phyloP scores from a whole-genome alignment of 2,888 invertebrate genomes.

The Linnaemya vulpina region DNA sequence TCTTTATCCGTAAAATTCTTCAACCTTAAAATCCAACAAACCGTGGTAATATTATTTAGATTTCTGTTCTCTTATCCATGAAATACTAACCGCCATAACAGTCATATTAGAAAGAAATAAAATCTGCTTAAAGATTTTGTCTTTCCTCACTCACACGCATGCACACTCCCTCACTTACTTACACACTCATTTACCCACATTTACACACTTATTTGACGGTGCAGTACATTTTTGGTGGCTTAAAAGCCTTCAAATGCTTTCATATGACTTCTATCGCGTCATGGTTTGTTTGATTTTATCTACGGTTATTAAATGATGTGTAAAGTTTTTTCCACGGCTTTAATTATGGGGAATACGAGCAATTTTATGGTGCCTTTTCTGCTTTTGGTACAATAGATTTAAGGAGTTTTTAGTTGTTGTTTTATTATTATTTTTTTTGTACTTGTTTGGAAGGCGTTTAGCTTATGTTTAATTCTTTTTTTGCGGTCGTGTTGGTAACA shows the following conservation, averaged over 20 bases:
- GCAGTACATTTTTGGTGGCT: not conserved
- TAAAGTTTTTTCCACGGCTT: slow-evolving; percentile 66
- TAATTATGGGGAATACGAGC: slow-evolving; percentile 51
- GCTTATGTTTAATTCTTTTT: no score
- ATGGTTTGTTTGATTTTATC: slow-evolving; percentile 65
- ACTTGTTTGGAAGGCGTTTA: not conserved
- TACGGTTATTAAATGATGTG: slow-evolving; percentile 71
- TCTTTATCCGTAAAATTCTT: not conserved
- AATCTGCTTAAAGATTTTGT: not conserved
- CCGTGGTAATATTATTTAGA: slow-evolving; percentile 18
- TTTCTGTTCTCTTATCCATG: not conserved
- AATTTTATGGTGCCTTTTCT: slow-evolving; percentile 16
- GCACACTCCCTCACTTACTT: not conserved
- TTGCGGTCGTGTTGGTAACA: not conserved
- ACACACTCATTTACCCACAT: not conserved
- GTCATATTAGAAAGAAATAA: slow-evolving; percentile 40
- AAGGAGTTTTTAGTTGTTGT: not conserved
- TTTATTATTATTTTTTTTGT: not conserved
- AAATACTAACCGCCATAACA: slow-evolving; percentile 2
- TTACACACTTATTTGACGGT: not conserved
- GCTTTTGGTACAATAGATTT: not conserved
- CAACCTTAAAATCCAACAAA: slow-evolving; percentile 36
- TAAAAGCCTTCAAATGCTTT: slow-evolving; percentile 3
- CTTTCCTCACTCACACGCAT: not conserved
- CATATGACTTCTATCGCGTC: slow-evolving; percentile 44